phyloP scores from a whole-genome alignment of 2,113 vertebrate genomes.

The Podilymbus podiceps region DNA sequence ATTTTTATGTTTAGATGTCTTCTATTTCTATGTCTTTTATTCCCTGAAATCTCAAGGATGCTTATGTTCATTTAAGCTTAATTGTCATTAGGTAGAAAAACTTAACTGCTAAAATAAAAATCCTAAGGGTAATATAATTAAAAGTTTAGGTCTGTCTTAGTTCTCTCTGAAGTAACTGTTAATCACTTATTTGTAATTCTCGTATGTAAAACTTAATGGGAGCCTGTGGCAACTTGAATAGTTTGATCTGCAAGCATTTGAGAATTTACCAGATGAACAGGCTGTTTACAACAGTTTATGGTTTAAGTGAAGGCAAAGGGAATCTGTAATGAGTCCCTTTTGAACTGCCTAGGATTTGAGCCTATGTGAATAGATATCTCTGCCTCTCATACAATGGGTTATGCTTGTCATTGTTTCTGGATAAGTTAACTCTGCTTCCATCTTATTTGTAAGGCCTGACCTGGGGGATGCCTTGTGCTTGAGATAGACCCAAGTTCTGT shows the following conservation, averaged over 20 bases:
- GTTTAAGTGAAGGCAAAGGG: background rate
- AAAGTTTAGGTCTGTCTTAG: background rate
- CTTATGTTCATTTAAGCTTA: background rate
- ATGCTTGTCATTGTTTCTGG: background rate
- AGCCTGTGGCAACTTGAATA: background rate
- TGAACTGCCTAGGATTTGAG: background rate
- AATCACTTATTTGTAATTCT: background rate
- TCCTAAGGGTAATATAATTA: background rate
- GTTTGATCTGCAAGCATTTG: background rate
- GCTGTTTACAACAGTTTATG: background rate
- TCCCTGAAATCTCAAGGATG: background rate
- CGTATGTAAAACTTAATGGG: background rate
- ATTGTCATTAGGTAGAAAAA: background rate
- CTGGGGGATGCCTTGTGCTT: background rate
- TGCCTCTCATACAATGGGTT: background rate
- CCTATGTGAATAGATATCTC: background rate
- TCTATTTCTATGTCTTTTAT: background rate
- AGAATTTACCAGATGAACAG: background rate
- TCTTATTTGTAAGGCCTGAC: background rate
- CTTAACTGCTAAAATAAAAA: background rate
- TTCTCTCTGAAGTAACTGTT: background rate
- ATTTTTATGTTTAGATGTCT: background rate
- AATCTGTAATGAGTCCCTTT: background rate
- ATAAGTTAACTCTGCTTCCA: background rate
- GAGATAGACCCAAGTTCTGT: background rate